phyloP scores from a whole-genome alignment of 1,140 invertebrate species.

The Pseudomyrmex dendroicus region DNA sequence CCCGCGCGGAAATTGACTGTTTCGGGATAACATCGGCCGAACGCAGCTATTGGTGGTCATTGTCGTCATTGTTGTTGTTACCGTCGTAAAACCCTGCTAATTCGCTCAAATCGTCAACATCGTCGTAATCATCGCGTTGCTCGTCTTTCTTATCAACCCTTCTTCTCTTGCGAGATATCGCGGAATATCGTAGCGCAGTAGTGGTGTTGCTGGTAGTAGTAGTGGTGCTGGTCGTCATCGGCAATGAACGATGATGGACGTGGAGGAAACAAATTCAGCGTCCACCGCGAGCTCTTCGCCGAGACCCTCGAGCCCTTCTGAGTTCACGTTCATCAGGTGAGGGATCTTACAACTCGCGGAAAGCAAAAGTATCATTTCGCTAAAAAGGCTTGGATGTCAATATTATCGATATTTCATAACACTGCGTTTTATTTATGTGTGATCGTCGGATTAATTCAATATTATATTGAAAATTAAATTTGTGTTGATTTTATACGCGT shows the following conservation, averaged over 20 bases:
- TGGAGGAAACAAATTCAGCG: slow-evolving; percentile 82
- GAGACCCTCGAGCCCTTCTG: slow-evolving; percentile 82
- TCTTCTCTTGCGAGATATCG: not conserved
- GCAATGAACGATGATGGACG: slow-evolving; percentile 84
- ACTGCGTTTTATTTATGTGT: too few relatives aligned
- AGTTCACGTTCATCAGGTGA: slow-evolving; percentile 84
- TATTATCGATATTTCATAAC: not conserved
- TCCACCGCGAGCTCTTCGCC: slow-evolving; percentile 83
- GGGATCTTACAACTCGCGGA: not conserved
- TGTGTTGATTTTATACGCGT: too few relatives aligned
- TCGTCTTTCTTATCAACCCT: slow-evolving; percentile 53
- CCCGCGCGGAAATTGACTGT: slow-evolving; percentile 33
- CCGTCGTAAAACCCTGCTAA: not conserved
- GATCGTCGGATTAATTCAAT: too few relatives aligned
- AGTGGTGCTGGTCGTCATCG: slow-evolving; percentile 64
- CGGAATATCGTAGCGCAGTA: slow-evolving; percentile 35
- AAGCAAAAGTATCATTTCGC: not conserved
- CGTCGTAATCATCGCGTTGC: slow-evolving; percentile 38
- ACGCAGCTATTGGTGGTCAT: slow-evolving; percentile 27
- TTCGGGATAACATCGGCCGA: slow-evolving; percentile 45
- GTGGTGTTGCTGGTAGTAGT: slow-evolving; percentile 24
- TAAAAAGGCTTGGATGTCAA: not conserved
- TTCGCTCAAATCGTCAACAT: slow-evolving; percentile 4
- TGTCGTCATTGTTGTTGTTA: slow-evolving; percentile 10
- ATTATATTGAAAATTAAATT: not conserved